Percentiles rank a stretch among this genome's conserved stretches.
phyloP scores from a whole-genome alignment of 2,797 vertebrate genomes.

The Thunnus albacares region DNA sequence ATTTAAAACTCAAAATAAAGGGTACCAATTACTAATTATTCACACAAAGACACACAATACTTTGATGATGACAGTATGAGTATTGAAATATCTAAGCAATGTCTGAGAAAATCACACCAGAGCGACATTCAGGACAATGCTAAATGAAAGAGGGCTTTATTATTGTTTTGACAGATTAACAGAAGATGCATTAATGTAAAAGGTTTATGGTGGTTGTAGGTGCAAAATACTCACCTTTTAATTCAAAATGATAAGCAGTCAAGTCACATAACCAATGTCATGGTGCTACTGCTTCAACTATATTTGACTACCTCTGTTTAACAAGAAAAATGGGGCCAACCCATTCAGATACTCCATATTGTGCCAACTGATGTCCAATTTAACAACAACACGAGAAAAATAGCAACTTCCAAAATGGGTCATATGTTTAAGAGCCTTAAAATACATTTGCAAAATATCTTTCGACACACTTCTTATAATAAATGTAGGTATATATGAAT shows the following conservation, averaged over 20 bases:
- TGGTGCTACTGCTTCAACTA: not conserved
- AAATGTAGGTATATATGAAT: not conserved
- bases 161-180: constrained; percentile 13
- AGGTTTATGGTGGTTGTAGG: not conserved
- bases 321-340: not conserved
- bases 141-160: constrained; percentile 22
- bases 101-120: constrained; percentile 28
- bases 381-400: not conserved
- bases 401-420: not conserved
- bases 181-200: constrained; percentile 4
- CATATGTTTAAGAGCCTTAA: not conserved
- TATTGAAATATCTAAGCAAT: constrained; percentile 27
- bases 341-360: not conserved
- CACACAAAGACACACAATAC: constrained; percentile 33
- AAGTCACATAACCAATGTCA: not conserved
- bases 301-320: not conserved
- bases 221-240: not conserved
- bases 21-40: constrained; percentile 43
- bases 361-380: not conserved
- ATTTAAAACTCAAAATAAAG: constrained; percentile 38
- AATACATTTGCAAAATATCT: not conserved
- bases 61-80: constrained; percentile 7
- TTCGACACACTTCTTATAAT: not conserved
- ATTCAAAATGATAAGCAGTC: not conserved
- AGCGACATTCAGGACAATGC: constrained; percentile 6